These are phyloP conservation scores for Papilio polytes DNA, from an alignment of 1,140 invertebrate species.

Conservation along the genomic window DNA sequence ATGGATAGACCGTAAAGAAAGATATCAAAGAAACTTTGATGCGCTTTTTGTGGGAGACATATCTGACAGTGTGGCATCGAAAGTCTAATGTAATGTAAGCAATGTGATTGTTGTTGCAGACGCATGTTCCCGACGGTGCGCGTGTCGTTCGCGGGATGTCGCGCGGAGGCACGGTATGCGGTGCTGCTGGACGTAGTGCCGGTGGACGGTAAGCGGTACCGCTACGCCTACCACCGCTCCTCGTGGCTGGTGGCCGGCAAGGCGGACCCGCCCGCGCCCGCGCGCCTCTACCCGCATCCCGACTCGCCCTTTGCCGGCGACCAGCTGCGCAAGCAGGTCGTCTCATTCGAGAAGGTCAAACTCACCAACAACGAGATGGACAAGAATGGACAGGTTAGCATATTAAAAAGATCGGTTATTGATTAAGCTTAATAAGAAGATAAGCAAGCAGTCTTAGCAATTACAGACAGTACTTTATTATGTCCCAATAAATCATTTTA, in stretches of 20 bases:
- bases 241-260: conserved; percentile 99
- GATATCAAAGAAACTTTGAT: not conserved
- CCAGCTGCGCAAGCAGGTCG: conserved; percentile 97
- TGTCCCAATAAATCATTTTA: conserved; percentile 8
- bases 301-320: conserved; percentile 99
- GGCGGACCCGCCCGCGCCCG: conserved; percentile 97
- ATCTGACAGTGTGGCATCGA: not conserved
- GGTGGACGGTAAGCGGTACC: conserved; percentile 98
- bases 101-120: no score
- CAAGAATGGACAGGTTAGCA: conserved; percentile 96
- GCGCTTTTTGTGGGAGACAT: not conserved
- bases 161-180: no score
- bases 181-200: conserved; percentile 69
- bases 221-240: conserved; percentile 99
- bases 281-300: conserved; percentile 97
- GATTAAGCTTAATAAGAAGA: not conserved
- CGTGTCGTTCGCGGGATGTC: no score
- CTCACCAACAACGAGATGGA: conserved; percentile 99
- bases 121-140: no score
- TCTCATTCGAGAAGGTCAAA: conserved; percentile 99
- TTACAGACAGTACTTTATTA: conserved; percentile 3
- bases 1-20: not conserved
- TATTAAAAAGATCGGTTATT: not conserved
- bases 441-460: not conserved
- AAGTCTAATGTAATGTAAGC: conserved; percentile 69